Percentiles rank a stretch among this genome's conserved stretches.
These are phyloP conservation scores for Hydrolagus affinis DNA, from an alignment of 2,113 vertebrate genomes.

Conservation along the genomic window DNA sequence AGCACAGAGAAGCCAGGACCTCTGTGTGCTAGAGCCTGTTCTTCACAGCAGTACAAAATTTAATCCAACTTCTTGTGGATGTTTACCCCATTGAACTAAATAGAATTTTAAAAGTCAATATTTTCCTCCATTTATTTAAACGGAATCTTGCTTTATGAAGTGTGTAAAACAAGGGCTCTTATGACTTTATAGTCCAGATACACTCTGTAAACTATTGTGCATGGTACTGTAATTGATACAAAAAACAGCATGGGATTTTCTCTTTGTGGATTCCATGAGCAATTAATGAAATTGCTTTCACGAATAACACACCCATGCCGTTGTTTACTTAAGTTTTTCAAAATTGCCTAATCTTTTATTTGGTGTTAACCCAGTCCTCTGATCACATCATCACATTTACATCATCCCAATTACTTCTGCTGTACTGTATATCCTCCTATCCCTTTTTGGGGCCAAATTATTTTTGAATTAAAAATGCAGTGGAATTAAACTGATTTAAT, in stretches of 20 bases:
- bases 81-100: not conserved
- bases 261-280: not conserved
- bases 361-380: not conserved
- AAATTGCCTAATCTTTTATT: not conserved
- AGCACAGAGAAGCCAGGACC: not conserved
- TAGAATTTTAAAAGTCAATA: not conserved
- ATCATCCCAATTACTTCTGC: not conserved
- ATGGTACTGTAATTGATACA: slow-evolving; percentile 1
- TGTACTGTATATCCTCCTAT: not conserved
- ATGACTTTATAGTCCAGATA: not conserved
- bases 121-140: not conserved
- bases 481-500: not conserved
- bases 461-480: not conserved
- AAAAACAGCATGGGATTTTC: not conserved
- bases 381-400: not conserved
- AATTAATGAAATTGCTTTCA: slow-evolving; percentile 11
- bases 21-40: not conserved
- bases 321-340: not conserved
- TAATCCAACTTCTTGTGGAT: not conserved
- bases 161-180: not conserved
- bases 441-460: not conserved
- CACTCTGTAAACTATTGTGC: not conserved
- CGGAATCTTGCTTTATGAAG: not conserved
- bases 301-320: not conserved
- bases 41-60: not conserved